Conservation (phyloP, 2,797 vertebrate species). For the Urosaurus nigricauda region DNA sequence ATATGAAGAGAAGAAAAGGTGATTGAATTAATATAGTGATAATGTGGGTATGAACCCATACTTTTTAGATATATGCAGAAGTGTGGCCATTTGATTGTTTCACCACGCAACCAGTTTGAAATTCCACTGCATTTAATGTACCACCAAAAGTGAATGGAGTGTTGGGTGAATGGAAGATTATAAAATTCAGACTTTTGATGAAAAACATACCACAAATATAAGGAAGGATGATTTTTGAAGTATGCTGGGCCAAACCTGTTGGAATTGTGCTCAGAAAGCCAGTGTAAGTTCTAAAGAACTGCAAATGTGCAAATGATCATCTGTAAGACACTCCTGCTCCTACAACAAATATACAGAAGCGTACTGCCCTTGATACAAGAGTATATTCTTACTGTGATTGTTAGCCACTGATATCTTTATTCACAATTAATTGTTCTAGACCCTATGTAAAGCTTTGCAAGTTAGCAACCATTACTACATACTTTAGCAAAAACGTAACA, state of each 20-base stretch:
- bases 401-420: not conserved
- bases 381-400: too few species aligned
- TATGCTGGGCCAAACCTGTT: not conserved
- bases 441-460: not conserved
- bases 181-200: not conserved
- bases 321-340: not conserved
- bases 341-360: not conserved
- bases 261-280: not conserved
- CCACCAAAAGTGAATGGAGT: not conserved
- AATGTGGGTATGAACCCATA: not conserved
- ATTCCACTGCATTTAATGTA: not conserved
- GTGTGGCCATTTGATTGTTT: not conserved
- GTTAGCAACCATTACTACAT: not conserved
- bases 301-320: not conserved
- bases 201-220: not conserved
- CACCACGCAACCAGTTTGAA: not conserved
- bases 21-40: not conserved
- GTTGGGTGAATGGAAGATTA: not conserved
- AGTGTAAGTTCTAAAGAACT: not conserved
- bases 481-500: not conserved
- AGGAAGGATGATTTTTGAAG: not conserved
- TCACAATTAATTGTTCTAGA: not conserved
- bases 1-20: not conserved
- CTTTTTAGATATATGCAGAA: not conserved
- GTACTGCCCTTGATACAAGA: not conserved